Base-by-base conservation (phyloP, 2,888 invertebrate genomes). In the Drosophila nr. fundita region DNA sequence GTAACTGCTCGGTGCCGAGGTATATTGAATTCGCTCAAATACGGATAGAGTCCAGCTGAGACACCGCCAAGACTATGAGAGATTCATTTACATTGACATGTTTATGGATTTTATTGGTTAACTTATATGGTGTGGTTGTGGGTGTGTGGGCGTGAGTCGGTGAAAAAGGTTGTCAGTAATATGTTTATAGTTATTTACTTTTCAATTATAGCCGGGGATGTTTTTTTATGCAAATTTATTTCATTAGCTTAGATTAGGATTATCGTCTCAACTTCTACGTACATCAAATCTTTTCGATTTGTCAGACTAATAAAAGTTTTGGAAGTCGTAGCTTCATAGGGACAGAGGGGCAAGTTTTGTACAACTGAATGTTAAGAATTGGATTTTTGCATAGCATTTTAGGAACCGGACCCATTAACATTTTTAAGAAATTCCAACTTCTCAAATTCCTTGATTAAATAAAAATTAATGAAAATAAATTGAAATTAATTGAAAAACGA, bases 1-100 rank as follows among this genome's bases (percentile, higher is more conserved):
- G 90, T 89, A 40, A 91, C 81, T 8, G 92, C 91, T 34, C 91
- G 85, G 63, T 92, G 86, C 40, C 91, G 87, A 34, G 83, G 83
- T 30, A 87, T 89, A 63, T 90, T 92, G 57, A 91, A 91, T 66
- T 91, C 91, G 52, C 91, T 87, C 1, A 91, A 68, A 58, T 92
- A 91, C 1, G 91, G 82, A 74, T 92, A 91, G 4, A 92, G 63
- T 7, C 83, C 83, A 6, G 87, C 91, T 24, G 92, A 89, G 4
- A 89, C 82, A 21, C 85, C 85, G 4, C 91, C 91, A 54, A 91
- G 82, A 62, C 91, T 91, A 45, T 7, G 63, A 57, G 2, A 55
- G 2, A 49, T 30, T 1, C 60, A 48, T 36, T 29, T 24, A 24
- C 10, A 34, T 34, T 24, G 21, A 4, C 7, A 7, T 24, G 4